A percentile compares a stretch with the other conserved stretches of the same genome.
Conservation (phyloP, 2,888 invertebrate species). For the Labia minor region DNA sequence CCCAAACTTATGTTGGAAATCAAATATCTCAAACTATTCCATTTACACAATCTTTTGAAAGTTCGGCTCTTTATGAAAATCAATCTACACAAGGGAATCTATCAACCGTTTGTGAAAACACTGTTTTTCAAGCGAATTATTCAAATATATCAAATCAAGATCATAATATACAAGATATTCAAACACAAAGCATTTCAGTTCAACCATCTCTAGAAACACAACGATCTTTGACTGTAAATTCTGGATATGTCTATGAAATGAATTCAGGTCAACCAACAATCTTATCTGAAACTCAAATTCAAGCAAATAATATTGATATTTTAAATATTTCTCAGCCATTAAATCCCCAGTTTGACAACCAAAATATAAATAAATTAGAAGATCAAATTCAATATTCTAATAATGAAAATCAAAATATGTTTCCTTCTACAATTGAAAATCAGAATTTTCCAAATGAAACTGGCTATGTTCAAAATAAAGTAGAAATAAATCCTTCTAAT, state of each 20-base stretch:
- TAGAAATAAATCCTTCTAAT: not conserved
- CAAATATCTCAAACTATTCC: not conserved
- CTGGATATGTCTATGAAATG: not conserved
- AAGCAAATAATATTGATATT: not conserved
- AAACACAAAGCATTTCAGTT: not conserved
- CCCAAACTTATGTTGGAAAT: not conserved
- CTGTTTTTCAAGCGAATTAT: not conserved
- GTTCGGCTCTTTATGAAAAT: not conserved
- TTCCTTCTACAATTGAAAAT: not conserved
- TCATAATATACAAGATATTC: not conserved
- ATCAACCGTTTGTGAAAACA: not conserved
- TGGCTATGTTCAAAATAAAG: not conserved
- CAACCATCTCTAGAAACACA: too few relatives aligned
- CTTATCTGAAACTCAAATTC: not conserved
- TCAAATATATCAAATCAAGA: not conserved
- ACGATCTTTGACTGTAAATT: too few relatives aligned
- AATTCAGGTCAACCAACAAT: not conserved
- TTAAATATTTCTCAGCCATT: not conserved
- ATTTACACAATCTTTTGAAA: not conserved
- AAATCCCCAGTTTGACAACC: not conserved
- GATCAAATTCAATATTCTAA: not conserved
- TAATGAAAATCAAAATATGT: constrained; percentile 1
- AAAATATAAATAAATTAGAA: not conserved
- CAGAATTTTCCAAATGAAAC: not conserved
- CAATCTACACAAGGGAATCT: not conserved